phyloP scores from a whole-genome alignment of 2,797 vertebrate species.

The Tachyglossus aculeatus region DNA sequence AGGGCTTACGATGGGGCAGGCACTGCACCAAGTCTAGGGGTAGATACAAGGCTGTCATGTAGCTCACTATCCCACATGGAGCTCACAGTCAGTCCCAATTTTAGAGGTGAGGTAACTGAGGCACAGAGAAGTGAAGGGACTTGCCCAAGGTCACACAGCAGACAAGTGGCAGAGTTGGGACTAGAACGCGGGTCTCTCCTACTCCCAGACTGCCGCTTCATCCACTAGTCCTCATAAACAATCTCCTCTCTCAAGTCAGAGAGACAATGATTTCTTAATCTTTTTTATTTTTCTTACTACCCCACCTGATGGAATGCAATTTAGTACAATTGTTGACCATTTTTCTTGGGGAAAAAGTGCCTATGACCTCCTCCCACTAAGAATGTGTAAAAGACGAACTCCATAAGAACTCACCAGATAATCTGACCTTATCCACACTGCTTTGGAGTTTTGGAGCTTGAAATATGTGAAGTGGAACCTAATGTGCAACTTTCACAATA shows the following conservation, averaged over 20 bases:
- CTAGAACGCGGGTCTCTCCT: too few relatives aligned
- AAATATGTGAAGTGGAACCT: constrained; percentile 25
- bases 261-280: constrained; percentile 38
- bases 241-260: constrained; percentile 39
- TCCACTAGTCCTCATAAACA: constrained; percentile 42
- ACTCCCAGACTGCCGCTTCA: too few relatives aligned
- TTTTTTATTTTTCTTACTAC: background rate
- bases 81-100: too few relatives aligned
- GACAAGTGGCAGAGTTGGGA: too few relatives aligned
- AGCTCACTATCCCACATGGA: too few relatives aligned
- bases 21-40: too few relatives aligned
- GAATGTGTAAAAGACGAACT: background rate
- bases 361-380: constrained; percentile 11
- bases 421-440: constrained; percentile 1
- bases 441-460: constrained; percentile 11
- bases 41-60: too few relatives aligned
- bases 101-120: too few relatives aligned
- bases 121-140: too few relatives aligned
- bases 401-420: background rate
- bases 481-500: constrained; percentile 51
- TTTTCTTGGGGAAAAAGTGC: constrained; percentile 37
- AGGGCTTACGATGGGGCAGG: too few relatives aligned
- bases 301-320: constrained; percentile 34
- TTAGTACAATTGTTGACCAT: constrained; percentile 33
- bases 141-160: too few relatives aligned